Conservation (phyloP, 2,113 vertebrate genomes). For the Epinephelus fuscoguttatus region DNA sequence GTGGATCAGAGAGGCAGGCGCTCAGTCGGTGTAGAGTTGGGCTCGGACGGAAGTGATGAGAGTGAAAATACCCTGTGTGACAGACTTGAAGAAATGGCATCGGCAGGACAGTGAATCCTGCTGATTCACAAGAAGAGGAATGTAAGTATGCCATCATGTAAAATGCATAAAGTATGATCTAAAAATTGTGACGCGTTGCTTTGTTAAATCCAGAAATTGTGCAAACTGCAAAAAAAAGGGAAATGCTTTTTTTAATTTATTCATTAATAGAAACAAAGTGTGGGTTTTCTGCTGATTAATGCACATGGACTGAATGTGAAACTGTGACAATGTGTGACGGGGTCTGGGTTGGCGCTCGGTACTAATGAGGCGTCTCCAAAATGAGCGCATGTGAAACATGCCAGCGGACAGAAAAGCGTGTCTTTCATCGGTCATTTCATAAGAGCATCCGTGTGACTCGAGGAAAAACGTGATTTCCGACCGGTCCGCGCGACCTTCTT, state of each 20-base stretch:
- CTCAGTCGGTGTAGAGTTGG: conserved; percentile 66
- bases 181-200: neutral
- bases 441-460: neutral
- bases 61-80: conserved; percentile 48
- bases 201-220: conserved; percentile 14
- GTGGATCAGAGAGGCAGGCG: conserved; percentile 59
- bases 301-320: conserved; percentile 53
- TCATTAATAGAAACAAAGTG: neutral
- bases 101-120: conserved; percentile 43
- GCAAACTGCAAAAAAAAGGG: conserved; percentile 6
- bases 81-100: conserved; percentile 42
- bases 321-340: conserved; percentile 76
- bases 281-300: neutral
- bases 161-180: conserved; percentile 28
- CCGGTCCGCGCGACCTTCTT: neutral
- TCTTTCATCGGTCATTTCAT: conserved; percentile 26
- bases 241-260: neutral
- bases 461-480: conserved; percentile 10
- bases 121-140: conserved; percentile 1
- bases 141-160: conserved; percentile 69
- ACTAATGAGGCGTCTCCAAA: conserved; percentile 80
- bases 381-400: conserved; percentile 36
- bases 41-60: conserved; percentile 59
- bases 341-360: conserved; percentile 19
- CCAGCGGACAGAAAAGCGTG: conserved; percentile 10